A percentile compares a stretch with the other conserved stretches of the same genome.
Evolutionary conservation across 1,140 invertebrate species (phyloP).

Genomic region (Aphelenchoides avenae): DNA sequence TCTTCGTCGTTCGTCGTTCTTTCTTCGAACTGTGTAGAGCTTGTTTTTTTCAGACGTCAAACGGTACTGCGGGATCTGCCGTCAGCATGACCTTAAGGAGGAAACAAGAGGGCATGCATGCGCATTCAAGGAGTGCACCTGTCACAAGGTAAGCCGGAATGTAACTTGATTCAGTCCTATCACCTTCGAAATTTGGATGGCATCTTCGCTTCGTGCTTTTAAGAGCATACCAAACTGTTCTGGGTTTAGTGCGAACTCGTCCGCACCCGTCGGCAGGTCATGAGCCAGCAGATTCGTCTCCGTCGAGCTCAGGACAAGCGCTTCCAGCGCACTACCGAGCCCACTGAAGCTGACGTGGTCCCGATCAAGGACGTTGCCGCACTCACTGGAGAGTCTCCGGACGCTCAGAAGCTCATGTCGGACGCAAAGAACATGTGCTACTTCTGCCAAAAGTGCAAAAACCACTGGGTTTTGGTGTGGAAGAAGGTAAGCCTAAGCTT

Average conservation of each 20-base stretch:
- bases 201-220: too few species aligned
- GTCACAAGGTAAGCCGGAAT: slow-evolving; percentile 39
- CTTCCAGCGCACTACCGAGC: slow-evolving; percentile 43
- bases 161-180: slow-evolving; percentile 10
- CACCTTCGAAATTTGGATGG: too few species aligned
- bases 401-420: slow-evolving; percentile 5
- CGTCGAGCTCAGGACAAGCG: slow-evolving; percentile 55
- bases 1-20: background rate
- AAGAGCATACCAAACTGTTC: background rate
- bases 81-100: slow-evolving; percentile 48
- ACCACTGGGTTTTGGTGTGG: slow-evolving; percentile 51
- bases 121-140: slow-evolving; percentile 48
- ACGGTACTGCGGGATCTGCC: slow-evolving; percentile 54
- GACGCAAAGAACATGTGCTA: slow-evolving; percentile 52
- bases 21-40: background rate
- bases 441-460: slow-evolving; percentile 57
- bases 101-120: slow-evolving; percentile 53
- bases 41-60: slow-evolving; percentile 47
- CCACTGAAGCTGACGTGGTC: slow-evolving; percentile 35
- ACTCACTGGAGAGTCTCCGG: slow-evolving; percentile 9
- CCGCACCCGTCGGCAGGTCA: slow-evolving; percentile 46
- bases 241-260: slow-evolving; percentile 52
- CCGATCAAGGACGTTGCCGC: slow-evolving; percentile 11
- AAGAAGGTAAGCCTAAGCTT: slow-evolving; percentile 56
- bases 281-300: slow-evolving; percentile 54